Conservation (phyloP, 2,888 invertebrate genomes). For the Lithosia quadra region DNA sequence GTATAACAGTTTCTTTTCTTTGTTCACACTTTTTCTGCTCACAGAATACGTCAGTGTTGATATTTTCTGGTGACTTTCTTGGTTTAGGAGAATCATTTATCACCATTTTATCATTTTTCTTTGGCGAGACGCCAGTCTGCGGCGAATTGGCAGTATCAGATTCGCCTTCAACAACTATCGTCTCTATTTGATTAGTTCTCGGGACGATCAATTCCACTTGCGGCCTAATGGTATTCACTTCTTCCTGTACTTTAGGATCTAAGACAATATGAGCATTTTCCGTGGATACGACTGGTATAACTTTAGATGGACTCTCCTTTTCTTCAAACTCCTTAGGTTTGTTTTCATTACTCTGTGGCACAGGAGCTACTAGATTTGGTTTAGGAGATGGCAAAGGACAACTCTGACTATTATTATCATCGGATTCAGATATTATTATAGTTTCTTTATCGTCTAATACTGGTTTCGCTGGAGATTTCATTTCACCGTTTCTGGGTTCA, state of each 20-base stretch:
- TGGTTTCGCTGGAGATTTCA: slow-evolving; percentile 67
- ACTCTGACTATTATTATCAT: slow-evolving; percentile 83
- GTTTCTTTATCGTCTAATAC: slow-evolving; percentile 79
- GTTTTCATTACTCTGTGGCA: slow-evolving; percentile 65
- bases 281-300: slow-evolving; percentile 78
- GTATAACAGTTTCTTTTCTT: slow-evolving; percentile 82
- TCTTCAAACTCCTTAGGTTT: slow-evolving; percentile 75
- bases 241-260: slow-evolving; percentile 74
- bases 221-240: slow-evolving; percentile 63
- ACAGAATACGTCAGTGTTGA: slow-evolving; percentile 52
- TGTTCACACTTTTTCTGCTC: slow-evolving; percentile 76
- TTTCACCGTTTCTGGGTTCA: slow-evolving; percentile 68
- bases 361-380: slow-evolving; percentile 66
- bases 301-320: slow-evolving; percentile 77
- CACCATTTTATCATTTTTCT: slow-evolving; percentile 69
- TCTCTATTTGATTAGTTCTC: slow-evolving; percentile 75
- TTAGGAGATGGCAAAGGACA: slow-evolving; percentile 82
- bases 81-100: slow-evolving; percentile 73
- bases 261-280: slow-evolving; percentile 81
- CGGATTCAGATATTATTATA: slow-evolving; percentile 82
- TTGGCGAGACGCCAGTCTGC: slow-evolving; percentile 65
- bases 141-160: slow-evolving; percentile 72
- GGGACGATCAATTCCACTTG: slow-evolving; percentile 72
- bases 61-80: slow-evolving; percentile 71
- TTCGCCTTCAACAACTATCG: slow-evolving; percentile 79